Base-by-base conservation (phyloP, 2,113 vertebrate species). In the Rallus limicola region DNA sequence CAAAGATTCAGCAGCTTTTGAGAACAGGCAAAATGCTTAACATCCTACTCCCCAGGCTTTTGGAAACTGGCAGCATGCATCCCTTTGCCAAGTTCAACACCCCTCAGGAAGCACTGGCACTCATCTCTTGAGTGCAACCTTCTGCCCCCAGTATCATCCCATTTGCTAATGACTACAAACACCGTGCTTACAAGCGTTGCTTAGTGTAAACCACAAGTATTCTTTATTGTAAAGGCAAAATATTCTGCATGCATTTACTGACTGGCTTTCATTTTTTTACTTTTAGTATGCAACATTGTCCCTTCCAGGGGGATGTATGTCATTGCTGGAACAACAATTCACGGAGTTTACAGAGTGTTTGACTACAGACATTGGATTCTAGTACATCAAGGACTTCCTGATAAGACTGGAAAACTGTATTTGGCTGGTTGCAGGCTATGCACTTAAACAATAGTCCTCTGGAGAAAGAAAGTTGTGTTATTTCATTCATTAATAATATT, bases 331-430 rank as follows among this genome's bases (percentile, higher is more conserved):
- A 68, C 44, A 60, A 71, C 9, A 4, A 62, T 77, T 91, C 87
- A 70, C 28, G 80, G 63, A 70, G 82, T 92, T 95, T 90, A 96
- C 90, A 92, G 29, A 92, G 13, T 4, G 6, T 75, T 94, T 95
- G 48, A 48, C 17, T 92, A 26, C 63, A 82, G 50, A 83, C 52
- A 53, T 20, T 53, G 55, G 31, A 20, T 79, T 78, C 44, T 78
- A 65, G 53, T 20, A 72, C 33, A 67, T 11, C 2, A 3, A 89
- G 16, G 65, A 79, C 25, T 64, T 70, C 29, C 14, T 92, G n/a
- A 68, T 69, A 67, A 52, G 42, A 63, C 44, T 71, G 52, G 58
- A 72, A 65, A 82, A 56, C n/a, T 56, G 8, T 33, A n/a, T 88
- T 56, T 88, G 56, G 18, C 59, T 74, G 16, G 34, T 20, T 0